Base-by-base conservation (phyloP, 30 jellyfish, hydroid and myxozoan genomes). In the Turritopsis rubra region DNA sequence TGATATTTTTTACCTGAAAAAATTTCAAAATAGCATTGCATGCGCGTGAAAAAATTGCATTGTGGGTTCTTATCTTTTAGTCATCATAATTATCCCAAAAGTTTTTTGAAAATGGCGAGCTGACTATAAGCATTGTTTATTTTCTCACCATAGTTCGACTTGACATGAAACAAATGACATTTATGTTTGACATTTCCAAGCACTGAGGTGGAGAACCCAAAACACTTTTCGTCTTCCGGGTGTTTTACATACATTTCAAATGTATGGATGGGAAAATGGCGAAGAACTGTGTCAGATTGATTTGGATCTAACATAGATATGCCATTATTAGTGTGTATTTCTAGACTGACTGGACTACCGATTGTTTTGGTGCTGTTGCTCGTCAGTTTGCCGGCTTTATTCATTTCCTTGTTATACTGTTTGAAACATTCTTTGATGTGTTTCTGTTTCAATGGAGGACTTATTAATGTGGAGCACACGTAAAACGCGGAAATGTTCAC, bases 211-310 rank as follows among this genome's bases (percentile, higher is more conserved):
- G 96, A 84, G 84, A 92, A 92, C 72, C 95, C 98, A 85, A 92
- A 92, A 87, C 98, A 92, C 71, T 82, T 87, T 30, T 91, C 84
- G 89, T 88, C 86, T 18, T 92, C 98, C n/a, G 98, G 96, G 70
- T 92, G 96, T 73, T 74, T 80, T 30, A 81, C 73, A 65, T 73
- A 87, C 23, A 65, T 0, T 52, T 88, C 98, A 21, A 87, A 72
- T 16, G 90, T 88, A 29, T 90, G 72, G 18, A 92, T 77, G 16
- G 98, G 90, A 72, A 92, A 92, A 65, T 85, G 89, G 9, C 96
- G 91, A 21, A 87, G 25, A 29, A 88, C 86, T 18, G 87, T 81
- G 54, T 75, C 79, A 52, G 92, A 90, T 30, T 85, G 87, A 29
- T 83, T 52, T 25, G 92, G 89, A 75, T 87, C 96, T 18, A 81